phyloP scores from a whole-genome alignment of 2,888 invertebrate species.

The Endotricha flammealis region DNA sequence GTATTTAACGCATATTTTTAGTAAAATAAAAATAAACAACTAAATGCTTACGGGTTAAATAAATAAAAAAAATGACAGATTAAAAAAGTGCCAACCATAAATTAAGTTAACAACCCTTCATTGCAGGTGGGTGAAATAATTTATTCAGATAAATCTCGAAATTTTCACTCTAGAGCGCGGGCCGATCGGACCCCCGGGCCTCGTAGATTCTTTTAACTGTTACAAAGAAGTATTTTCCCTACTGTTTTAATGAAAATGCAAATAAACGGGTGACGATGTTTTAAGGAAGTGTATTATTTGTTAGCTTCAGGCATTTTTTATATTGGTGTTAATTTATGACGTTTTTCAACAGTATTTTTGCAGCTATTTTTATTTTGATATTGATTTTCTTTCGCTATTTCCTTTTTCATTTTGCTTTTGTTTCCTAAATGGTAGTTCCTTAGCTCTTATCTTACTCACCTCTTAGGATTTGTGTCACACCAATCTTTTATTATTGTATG shows the following conservation, averaged over 20 bases:
- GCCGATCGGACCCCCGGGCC: slow-evolving; percentile 58
- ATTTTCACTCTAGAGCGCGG: slow-evolving; percentile 50
- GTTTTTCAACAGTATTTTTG: too few species aligned
- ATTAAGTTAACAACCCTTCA: slow-evolving; percentile 68
- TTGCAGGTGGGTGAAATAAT: slow-evolving; percentile 71
- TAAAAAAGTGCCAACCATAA: slow-evolving; percentile 44
- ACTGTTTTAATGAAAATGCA: slow-evolving; percentile 58
- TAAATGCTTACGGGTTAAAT: slow-evolving; percentile 14
- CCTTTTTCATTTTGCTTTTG: too few species aligned
- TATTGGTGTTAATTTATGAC: too few species aligned
- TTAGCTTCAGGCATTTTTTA: too few species aligned
- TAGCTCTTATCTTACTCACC: too few species aligned
- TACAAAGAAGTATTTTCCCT: slow-evolving; percentile 52
- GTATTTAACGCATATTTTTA: too few species aligned
- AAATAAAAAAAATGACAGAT: slow-evolving; percentile 17
- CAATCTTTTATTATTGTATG: too few species aligned
- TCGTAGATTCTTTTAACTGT: slow-evolving; percentile 68
- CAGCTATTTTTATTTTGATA: too few species aligned
- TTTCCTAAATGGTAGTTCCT: too few species aligned
- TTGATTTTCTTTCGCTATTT: too few species aligned
- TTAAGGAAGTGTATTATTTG: slow-evolving; percentile 16
- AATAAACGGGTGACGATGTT: slow-evolving; percentile 42
- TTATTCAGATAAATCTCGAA: slow-evolving; percentile 75
- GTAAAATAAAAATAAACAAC: neutral
- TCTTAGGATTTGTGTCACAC: too few species aligned